phyloP scores from a whole-genome alignment of 2,888 invertebrate species.

The Epinotia brunnichana region DNA sequence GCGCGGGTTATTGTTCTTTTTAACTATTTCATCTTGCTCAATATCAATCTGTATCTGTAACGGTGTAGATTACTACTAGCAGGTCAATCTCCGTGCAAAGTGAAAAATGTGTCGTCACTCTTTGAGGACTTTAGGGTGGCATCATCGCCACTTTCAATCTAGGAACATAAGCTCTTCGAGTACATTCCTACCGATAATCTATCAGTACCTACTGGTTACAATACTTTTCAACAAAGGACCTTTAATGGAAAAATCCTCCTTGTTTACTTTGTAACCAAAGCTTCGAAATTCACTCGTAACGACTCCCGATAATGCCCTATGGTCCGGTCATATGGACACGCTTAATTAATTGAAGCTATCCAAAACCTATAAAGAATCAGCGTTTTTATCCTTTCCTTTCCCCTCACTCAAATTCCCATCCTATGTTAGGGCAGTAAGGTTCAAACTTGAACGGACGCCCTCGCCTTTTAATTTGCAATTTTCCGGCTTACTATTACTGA shows the following conservation, averaged over 20 bases:
- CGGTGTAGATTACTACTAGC: too few species aligned
- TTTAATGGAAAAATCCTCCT: background rate
- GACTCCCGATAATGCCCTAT: conserved; percentile 62
- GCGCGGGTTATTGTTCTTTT: too few species aligned
- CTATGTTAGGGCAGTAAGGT: conserved; percentile 46
- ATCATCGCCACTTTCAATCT: too few species aligned
- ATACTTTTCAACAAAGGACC: background rate
- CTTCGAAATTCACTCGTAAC: conserved; percentile 44
- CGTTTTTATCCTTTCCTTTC: conserved; percentile 70
- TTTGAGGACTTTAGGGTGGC: too few species aligned
- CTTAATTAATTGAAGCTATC: conserved; percentile 78
- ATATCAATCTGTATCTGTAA: too few species aligned
- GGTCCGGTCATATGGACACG: too few species aligned
- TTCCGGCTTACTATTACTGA: conserved; percentile 76
- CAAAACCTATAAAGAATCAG: conserved; percentile 68
- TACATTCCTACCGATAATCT: background rate
- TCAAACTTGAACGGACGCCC: conserved; percentile 42
- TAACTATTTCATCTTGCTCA: too few species aligned
- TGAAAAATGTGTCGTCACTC: too few species aligned
- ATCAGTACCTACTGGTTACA: background rate
- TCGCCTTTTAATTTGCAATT: conserved; percentile 78
- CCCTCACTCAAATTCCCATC: conserved; percentile 48
- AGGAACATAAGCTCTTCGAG: too few species aligned
- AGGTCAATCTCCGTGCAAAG: too few species aligned
- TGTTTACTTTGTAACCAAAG: conserved; percentile 17